Evolutionary conservation across 2,888 invertebrate species (phyloP).

Genomic region (Plemyria rubiginata): DNA sequence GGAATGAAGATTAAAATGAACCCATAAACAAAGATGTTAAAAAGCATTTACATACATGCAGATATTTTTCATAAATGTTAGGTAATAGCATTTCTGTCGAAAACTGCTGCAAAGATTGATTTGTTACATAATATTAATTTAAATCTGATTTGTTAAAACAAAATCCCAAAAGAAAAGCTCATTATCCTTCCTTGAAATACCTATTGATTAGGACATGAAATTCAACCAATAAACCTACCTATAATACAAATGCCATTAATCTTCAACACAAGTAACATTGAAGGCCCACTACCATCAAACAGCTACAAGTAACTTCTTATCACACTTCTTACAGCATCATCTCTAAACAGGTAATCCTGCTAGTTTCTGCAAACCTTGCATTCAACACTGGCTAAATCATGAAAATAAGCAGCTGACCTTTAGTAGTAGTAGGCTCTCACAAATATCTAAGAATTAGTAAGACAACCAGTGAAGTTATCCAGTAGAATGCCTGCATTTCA

Average conservation of each 20-base stretch:
- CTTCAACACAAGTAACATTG: not conserved
- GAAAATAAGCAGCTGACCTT: too few relatives aligned
- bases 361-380: too few relatives aligned
- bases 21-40: too few relatives aligned
- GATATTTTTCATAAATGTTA: not conserved
- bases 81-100: not conserved
- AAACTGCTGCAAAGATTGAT: too few relatives aligned
- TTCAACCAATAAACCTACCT: not conserved
- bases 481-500: constrained; percentile 33
- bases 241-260: not conserved
- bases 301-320: not conserved
- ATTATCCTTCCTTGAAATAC: too few relatives aligned
- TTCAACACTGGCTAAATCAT: not conserved
- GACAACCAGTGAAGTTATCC: not conserved
- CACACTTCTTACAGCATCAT: too few relatives aligned
- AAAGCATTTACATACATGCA: not conserved
- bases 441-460: not conserved
- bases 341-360: too few relatives aligned
- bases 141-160: too few relatives aligned
- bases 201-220: not conserved
- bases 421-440: not conserved
- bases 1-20: constrained; percentile 63
- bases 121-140: too few relatives aligned
- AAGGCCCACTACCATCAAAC: not conserved
- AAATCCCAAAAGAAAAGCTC: too few relatives aligned